Evolutionary conservation across 1,140 invertebrate species (phyloP), one percentile per base, ranked within the genome.

Genomic region (Brachionus asplanchnoidis): DNA sequence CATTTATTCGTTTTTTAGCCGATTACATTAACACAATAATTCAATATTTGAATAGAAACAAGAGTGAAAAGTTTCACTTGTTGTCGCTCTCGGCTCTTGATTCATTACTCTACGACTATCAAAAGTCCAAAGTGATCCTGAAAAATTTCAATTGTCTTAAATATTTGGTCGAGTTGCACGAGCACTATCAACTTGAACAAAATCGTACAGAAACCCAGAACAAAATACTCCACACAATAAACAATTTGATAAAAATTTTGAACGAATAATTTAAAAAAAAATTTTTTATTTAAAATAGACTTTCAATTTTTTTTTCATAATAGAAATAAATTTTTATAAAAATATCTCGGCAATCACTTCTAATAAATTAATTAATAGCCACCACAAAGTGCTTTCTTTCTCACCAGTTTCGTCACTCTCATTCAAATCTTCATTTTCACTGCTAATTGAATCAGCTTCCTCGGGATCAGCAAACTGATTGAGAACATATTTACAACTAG

Each of bases 221-320:
- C 23, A 77, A 50, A 77, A 77, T 77, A 8, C 26, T 77, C 12
- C 9, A 23, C 0, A 50, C 46, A 20, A 50, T 36, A 26, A 77
- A 77, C 50, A 77, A 77, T 77, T 77, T 77, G 46, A 77, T 77
- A 50, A 77, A 50, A 77, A 77, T 77, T 77, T 77, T 77, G 50
- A 77, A 77, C n/a, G 73, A 77, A 50, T 36, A 77, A 53, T 42
- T 32, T 4, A 3, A 6, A 28, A 68, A 36, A 36, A 7, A 36
- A n/a, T n/a, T n/a, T 36, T 36, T 36, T 36, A 36, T 36, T 36
- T 36, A 36, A 36, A 36, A 5, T 36, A 36, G 32, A 36, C 32
- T 36, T 36, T 36, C 6, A 36, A 36, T 36, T 36, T 36, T 36
- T 36, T 36, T 36, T 36, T 36, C 28, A 36, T 36, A 7, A 36